Evolutionary conservation across 2,113 vertebrate species (phyloP).

Genomic region (Chaetura pelagica): DNA sequence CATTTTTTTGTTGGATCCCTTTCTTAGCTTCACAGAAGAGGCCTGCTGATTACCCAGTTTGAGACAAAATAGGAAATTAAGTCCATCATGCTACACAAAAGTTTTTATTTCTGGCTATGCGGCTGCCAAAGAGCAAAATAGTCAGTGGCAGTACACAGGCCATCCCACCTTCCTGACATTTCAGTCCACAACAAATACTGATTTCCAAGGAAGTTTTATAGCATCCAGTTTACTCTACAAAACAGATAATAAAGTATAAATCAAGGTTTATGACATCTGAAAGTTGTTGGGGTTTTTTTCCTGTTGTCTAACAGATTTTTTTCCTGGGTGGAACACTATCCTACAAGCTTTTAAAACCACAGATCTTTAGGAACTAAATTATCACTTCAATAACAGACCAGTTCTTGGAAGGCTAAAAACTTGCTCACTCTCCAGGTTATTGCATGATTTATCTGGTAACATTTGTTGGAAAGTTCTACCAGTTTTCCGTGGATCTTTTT

Average conservation of each 20-base stretch:
- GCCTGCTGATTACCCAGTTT: background rate
- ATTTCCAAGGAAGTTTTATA: background rate
- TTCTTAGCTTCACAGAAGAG: slow-evolving; percentile 33
- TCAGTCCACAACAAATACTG: background rate
- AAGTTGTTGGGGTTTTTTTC: background rate
- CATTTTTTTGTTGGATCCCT: background rate
- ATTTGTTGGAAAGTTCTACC: background rate
- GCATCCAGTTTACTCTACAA: background rate
- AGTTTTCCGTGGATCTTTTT: background rate
- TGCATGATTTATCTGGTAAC: background rate
- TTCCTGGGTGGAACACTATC: background rate
- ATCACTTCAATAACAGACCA: background rate
- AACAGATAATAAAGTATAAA: background rate
- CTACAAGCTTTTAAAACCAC: background rate
- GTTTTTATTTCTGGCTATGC: background rate
- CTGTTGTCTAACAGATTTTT: background rate
- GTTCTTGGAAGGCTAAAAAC: background rate
- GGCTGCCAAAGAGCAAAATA: background rate
- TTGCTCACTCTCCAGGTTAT: background rate
- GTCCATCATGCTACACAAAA: background rate
- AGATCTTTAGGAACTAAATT: background rate
- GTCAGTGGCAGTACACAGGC: background rate
- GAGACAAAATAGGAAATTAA: slow-evolving; percentile 11
- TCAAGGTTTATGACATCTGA: background rate
- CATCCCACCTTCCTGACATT: background rate